Conservation (phyloP, 2,888 invertebrate species). For the Epistrophella euchroma region DNA sequence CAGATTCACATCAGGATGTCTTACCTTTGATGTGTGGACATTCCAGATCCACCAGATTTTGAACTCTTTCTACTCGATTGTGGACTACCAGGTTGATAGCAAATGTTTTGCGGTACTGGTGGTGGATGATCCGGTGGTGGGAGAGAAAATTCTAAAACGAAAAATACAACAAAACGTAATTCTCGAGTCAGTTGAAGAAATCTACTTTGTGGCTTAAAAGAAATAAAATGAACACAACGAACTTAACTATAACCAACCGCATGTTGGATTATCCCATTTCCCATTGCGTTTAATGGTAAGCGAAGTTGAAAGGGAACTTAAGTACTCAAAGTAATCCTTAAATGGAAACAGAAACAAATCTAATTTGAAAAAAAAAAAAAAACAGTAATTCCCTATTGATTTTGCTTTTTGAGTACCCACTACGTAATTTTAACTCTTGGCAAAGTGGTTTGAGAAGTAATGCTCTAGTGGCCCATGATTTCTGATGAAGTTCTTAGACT, state of each 20-base stretch:
- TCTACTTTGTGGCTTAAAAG: conserved; percentile 48
- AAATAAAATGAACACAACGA: conserved; percentile 14
- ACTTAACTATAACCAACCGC: conserved; percentile 17
- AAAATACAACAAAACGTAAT: neutral
- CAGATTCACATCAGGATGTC: conserved; percentile 35
- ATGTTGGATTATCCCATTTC: conserved; percentile 27
- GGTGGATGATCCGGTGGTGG: conserved; percentile 87
- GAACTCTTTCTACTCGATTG: conserved; percentile 83
- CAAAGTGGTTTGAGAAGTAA: neutral
- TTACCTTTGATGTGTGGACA: conserved; percentile 83
- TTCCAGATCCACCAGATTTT: conserved; percentile 83
- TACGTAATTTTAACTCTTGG: neutral
- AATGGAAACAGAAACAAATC: conserved; percentile 31
- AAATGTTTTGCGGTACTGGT: conserved; percentile 83
- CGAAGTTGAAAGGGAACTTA: conserved; percentile 17
- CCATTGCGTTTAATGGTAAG: conserved; percentile 28
- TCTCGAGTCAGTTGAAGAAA: neutral
- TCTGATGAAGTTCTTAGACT: too few species aligned
- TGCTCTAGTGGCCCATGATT: too few species aligned
- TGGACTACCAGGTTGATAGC: conserved; percentile 83
- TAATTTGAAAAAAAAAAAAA: neutral
- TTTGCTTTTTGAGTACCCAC: neutral
- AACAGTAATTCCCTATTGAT: neutral
- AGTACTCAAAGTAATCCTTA: conserved; percentile 43
- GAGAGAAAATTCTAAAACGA: conserved; percentile 85